Evolutionary conservation across 2,888 invertebrate species (phyloP).

Genomic region (Eupithecia subumbrata): DNA sequence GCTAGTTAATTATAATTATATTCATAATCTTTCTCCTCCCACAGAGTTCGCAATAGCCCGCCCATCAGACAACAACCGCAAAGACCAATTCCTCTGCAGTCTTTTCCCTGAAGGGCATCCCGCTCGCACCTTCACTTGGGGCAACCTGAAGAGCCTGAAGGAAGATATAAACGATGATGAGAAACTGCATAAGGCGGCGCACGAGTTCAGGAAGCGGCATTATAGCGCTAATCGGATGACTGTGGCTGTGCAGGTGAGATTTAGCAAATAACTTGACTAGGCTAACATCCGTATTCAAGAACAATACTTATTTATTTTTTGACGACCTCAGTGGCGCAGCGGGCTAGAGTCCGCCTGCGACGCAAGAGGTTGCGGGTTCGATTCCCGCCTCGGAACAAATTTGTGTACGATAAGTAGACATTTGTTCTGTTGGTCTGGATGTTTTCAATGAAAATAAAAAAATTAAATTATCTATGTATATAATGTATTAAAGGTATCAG

Average conservation of each 20-base stretch:
- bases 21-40: not conserved
- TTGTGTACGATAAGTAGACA: too few species aligned
- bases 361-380: too few species aligned
- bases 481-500: too few species aligned
- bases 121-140: constrained; percentile 92
- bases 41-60: constrained; percentile 92
- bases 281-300: too few species aligned
- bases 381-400: too few species aligned
- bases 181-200: constrained; percentile 87
- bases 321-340: too few species aligned
- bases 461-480: too few species aligned
- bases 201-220: constrained; percentile 89
- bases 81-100: constrained; percentile 89
- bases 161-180: constrained; percentile 86
- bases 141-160: constrained; percentile 89
- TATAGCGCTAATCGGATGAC: constrained; percentile 96
- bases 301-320: too few species aligned
- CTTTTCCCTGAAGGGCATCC: constrained; percentile 89
- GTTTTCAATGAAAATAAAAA: too few species aligned
- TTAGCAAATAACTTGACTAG: not conserved
- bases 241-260: constrained; percentile 77
- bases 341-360: too few species aligned
- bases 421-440: too few species aligned
- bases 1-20: too few species aligned
- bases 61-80: constrained; percentile 89